These are phyloP conservation scores for Ferdinandea cuprea DNA, from an alignment of 2,888 invertebrate genomes.

Conservation along the genomic window DNA sequence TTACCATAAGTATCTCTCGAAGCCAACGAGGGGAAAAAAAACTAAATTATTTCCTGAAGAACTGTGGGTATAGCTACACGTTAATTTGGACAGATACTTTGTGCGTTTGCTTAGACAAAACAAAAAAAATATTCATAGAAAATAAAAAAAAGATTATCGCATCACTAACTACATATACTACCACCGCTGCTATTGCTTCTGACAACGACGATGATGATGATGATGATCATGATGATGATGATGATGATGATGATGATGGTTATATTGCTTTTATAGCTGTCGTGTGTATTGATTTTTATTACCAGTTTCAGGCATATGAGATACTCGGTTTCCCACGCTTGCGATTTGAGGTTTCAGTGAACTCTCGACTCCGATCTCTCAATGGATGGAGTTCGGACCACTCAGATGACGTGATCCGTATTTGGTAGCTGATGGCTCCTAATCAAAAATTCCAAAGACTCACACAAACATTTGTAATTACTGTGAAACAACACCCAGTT, in stretches of 20 bases:
- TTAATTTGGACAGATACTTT: constrained; percentile 65
- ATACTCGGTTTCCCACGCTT: constrained; percentile 66
- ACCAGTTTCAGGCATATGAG: constrained; percentile 4
- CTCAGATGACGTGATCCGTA: constrained; percentile 37
- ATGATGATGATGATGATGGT: not conserved
- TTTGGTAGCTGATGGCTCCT: constrained; percentile 61
- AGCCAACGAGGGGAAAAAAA: constrained; percentile 19
- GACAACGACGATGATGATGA: too few species aligned
- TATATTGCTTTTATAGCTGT: constrained; percentile 5
- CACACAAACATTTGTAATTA: constrained; percentile 43
- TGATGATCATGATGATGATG: constrained; percentile 1
- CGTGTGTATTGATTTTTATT: constrained; percentile 55
- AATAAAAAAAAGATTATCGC: constrained; percentile 43
- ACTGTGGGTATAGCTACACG: constrained; percentile 21
- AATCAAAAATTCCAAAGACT: constrained; percentile 53
- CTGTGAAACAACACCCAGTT: constrained; percentile 44
- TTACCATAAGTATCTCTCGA: constrained; percentile 49
- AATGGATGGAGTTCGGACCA: too few species aligned
- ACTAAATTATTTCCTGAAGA: constrained; percentile 48
- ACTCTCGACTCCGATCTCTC: constrained; percentile 25
- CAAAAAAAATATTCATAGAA: constrained; percentile 64
- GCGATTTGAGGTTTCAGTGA: constrained; percentile 66
- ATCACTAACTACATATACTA: constrained; percentile 9
- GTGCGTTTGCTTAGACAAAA: constrained; percentile 38
- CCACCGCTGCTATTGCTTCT: not conserved